A percentile compares a stretch with the other conserved stretches of the same genome.
phyloP scores from a whole-genome alignment of 2,113 vertebrate species.

The Suricata suricatta region DNA sequence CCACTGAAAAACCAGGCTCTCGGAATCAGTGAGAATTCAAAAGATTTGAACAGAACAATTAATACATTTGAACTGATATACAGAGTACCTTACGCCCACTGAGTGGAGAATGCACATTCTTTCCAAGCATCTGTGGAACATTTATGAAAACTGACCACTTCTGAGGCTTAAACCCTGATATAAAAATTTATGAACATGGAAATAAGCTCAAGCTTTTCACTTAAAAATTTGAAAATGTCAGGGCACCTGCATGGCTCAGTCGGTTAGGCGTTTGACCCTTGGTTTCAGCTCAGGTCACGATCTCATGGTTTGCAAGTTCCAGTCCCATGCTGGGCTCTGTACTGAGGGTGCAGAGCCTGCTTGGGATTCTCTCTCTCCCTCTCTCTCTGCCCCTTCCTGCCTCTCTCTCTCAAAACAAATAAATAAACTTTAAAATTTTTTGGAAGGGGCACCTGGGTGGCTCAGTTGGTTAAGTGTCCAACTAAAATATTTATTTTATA shows the following conservation, averaged over 20 bases:
- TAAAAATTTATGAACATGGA: background rate
- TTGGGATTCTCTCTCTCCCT: no score
- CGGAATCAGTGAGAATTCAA: background rate
- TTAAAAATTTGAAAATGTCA: background rate
- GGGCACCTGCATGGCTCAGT: no score
- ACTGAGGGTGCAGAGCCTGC: no score
- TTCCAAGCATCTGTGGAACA: background rate
- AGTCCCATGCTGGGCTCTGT: no score
- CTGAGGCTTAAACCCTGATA: background rate
- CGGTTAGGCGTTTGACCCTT: no score
- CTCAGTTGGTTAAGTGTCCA: no score
- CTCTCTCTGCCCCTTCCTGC: no score
- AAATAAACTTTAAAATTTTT: no score
- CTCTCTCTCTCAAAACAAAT: no score
- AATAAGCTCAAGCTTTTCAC: constrained; percentile 23
- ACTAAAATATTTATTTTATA: background rate
- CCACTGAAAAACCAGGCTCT: background rate
- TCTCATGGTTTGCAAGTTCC: no score
- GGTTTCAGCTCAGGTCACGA: no score
- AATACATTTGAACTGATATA: background rate
- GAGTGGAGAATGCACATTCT: background rate
- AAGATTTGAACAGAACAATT: background rate
- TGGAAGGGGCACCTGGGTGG: no score
- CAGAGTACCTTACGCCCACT: background rate
- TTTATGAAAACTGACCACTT: constrained; percentile 37